These are phyloP conservation scores for Manis pentadactyla DNA, from an alignment of 2,797 vertebrate genomes.

Conservation along the genomic window DNA sequence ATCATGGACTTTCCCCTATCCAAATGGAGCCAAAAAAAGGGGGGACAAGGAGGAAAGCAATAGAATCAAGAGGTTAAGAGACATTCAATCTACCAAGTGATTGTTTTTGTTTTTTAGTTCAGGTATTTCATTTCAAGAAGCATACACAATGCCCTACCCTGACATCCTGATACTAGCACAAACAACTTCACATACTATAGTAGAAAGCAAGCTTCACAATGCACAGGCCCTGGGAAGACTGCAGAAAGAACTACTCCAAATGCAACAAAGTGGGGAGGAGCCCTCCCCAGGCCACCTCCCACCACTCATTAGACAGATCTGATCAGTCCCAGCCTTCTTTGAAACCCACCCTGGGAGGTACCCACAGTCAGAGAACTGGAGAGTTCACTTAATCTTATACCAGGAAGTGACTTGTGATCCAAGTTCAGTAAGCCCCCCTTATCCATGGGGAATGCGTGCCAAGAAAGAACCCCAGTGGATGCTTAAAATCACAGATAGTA, in stretches of 20 bases:
- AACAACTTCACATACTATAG: conserved; percentile 6
- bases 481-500: background rate
- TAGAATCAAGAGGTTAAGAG: background rate
- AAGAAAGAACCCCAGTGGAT: background rate
- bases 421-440: background rate
- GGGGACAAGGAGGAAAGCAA: background rate
- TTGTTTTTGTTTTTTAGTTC: conserved; percentile 48
- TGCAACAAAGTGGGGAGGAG: background rate
- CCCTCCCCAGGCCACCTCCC: background rate
- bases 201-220: conserved; percentile 31
- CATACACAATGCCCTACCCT: background rate
- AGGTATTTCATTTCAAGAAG: conserved; percentile 41
- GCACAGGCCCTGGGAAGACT: background rate
- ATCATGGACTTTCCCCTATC: background rate
- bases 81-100: conserved; percentile 37
- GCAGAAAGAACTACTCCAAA: background rate
- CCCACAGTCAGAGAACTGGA: background rate
- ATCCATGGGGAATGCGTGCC: background rate
- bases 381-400: background rate
- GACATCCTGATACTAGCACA: background rate
- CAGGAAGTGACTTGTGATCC: background rate
- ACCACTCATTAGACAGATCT: background rate
- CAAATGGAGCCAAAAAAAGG: background rate
- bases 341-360: background rate
- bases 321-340: background rate